Base-by-base conservation (phyloP, 2,113 vertebrate genomes). In the Halichoeres trimaculatus region DNA sequence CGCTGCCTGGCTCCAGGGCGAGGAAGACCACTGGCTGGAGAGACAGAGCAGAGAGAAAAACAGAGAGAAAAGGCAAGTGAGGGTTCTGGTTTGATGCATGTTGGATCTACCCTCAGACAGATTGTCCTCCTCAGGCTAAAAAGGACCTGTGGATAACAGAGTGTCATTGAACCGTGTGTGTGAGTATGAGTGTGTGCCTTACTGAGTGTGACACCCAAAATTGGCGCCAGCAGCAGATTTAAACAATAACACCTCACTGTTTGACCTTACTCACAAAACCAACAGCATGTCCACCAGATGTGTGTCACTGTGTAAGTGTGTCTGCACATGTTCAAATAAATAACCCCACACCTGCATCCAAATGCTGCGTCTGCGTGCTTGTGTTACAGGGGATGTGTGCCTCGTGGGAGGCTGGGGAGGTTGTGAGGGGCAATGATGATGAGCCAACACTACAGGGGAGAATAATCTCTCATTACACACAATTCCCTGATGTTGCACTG, bases 401-500 rank as follows among this genome's bases (percentile, higher is more conserved):
- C 70, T 68, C 2, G 35, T 77, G 66, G 43, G 75, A 67, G 76
- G 41, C 47, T 79, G 56, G 38, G 66, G 41, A 80, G 70, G 66
- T 61, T 20, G 62, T 47, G 52, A 64, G 52, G 58, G 54, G 78
- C 77, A 78, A 75, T 76, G 83, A 82, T 83, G 87, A 92, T 90
- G 90, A 90, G 88, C 84, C 73, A 87, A 85, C 88, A 86, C 91
- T 86, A 90, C 84, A 81, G 90, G 88, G 92, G 85, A 81, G 86
- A 88, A 90, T 93, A 90, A 93, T 94, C 92, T 93, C 90, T 92
- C 91, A 94, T 94, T 93, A 93, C 87, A 78, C 88, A 86, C 83
- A 79, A 85, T 89, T 90, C 93, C 90, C 83, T 19, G 77, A 67
- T 86, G 89, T 77, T 83, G 66, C 41, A 16, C 85, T 76, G 82